Evolutionary conservation across 2,888 invertebrate species (phyloP).

Genomic region (Diplolepis rosae): DNA sequence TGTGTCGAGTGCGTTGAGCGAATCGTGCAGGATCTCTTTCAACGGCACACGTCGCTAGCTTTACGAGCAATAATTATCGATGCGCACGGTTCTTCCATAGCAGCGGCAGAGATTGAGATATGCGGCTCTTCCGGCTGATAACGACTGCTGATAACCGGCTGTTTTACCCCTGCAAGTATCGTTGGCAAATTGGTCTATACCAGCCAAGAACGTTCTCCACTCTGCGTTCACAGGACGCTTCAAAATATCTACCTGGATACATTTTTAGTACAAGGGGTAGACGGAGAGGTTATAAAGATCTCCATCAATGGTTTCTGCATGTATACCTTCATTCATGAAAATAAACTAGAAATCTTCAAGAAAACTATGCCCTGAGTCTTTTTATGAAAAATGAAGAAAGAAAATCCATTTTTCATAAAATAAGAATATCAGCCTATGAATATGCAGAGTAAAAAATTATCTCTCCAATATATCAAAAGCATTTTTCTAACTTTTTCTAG

Average conservation of each 20-base stretch:
- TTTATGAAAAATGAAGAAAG: background rate
- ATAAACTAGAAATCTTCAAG: background rate
- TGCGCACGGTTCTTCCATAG: constrained; percentile 55
- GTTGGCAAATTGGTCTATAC: constrained; percentile 48
- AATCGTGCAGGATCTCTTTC: constrained; percentile 45
- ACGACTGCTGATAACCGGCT: constrained; percentile 59
- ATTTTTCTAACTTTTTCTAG: background rate
- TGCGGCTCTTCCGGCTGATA: constrained; percentile 66
- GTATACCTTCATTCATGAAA: background rate
- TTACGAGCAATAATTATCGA: constrained; percentile 71
- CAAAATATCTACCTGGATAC: constrained; percentile 15
- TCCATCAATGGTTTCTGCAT: background rate
- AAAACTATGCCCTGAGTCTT: background rate
- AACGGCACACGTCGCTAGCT: constrained; percentile 61
- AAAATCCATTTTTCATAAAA: background rate
- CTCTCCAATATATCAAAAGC: background rate
- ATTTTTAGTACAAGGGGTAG: background rate
- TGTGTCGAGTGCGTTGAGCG: constrained; percentile 42
- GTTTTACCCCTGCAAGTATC: constrained; percentile 45
- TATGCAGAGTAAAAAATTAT: background rate
- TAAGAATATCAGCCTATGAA: background rate
- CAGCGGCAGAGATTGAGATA: constrained; percentile 61
- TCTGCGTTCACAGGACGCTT: constrained; percentile 33
- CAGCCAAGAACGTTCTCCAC: constrained; percentile 30
- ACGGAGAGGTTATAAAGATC: constrained; percentile 4